Conservation (phyloP, 2,888 invertebrate species). For the Mythimna vitellina region DNA sequence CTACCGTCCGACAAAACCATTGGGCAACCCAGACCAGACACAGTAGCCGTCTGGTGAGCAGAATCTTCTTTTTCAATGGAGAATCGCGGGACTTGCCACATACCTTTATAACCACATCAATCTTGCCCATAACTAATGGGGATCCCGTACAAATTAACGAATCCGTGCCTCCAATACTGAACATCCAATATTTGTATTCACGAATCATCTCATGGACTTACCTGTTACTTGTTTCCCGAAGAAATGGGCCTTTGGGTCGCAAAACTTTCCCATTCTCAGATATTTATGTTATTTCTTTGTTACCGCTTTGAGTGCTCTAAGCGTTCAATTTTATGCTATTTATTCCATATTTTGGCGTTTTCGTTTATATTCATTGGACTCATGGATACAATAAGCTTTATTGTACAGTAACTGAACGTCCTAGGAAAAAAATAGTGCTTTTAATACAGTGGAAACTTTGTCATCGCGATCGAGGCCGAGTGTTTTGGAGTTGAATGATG, state of each 20-base stretch:
- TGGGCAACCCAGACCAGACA: too few species aligned
- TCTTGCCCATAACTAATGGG: conserved; percentile 35
- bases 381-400: not conserved
- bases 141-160: conserved; percentile 54
- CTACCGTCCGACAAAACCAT: too few species aligned
- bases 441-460: too few species aligned
- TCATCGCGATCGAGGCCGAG: too few species aligned
- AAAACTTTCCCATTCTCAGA: conserved; percentile 55
- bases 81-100: too few species aligned
- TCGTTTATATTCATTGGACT: not conserved
- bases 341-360: conserved; percentile 23
- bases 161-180: conserved; percentile 32
- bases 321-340: conserved; percentile 23
- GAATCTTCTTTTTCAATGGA: too few species aligned
- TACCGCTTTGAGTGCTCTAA: conserved; percentile 12
- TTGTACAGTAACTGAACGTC: not conserved
- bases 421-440: not conserved
- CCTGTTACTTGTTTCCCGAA: conserved; percentile 63
- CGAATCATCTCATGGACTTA: conserved; percentile 44
- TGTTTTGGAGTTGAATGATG: too few species aligned
- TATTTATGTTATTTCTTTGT: conserved; percentile 44
- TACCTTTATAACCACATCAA: conserved; percentile 2
- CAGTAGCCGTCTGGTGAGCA: too few species aligned
- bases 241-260: conserved; percentile 27
- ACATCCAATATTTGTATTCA: conserved; percentile 49